Conservation (phyloP, 2,888 invertebrate genomes). For the Drosophila ezoana region DNA sequence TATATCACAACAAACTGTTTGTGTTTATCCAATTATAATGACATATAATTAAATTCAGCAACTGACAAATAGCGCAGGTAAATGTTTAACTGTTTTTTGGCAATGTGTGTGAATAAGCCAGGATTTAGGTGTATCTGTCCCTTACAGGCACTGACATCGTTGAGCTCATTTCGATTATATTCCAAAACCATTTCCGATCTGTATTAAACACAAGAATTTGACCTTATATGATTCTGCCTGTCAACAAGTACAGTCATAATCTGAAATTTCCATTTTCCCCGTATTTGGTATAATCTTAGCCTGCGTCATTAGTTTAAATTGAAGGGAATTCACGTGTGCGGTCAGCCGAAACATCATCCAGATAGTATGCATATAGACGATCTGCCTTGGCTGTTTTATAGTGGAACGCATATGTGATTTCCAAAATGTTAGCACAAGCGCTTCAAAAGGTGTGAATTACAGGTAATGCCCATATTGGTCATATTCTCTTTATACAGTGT, state of each 20-base stretch:
- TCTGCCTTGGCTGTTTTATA: background rate
- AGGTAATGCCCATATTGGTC: conserved; percentile 12
- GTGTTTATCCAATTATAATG: too few species aligned
- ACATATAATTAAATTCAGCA: too few species aligned
- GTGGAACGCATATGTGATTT: conserved; percentile 14
- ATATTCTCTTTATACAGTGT: conserved; percentile 11
- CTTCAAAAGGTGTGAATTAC: conserved; percentile 29
- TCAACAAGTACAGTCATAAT: background rate
- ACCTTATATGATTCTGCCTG: too few species aligned
- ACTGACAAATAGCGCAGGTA: too few species aligned
- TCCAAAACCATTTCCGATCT: too few species aligned
- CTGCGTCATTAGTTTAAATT: conserved; percentile 11
- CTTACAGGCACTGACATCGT: background rate
- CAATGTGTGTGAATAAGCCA: background rate
- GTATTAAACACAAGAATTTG: too few species aligned
- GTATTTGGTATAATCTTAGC: background rate
- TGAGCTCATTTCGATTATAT: background rate
- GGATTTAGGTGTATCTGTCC: too few species aligned
- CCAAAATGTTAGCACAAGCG: conserved; percentile 10
- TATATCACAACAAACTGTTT: too few species aligned
- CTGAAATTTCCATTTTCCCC: background rate
- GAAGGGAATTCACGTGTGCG: conserved; percentile 24
- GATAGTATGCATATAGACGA: conserved; percentile 22
- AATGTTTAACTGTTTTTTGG: background rate
- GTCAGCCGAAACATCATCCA: conserved; percentile 26